A percentile compares a stretch with the other conserved stretches of the same genome.
These are phyloP conservation scores for Ictalurus punctatus DNA, from an alignment of 2,113 vertebrate species.

Conservation along the genomic window DNA sequence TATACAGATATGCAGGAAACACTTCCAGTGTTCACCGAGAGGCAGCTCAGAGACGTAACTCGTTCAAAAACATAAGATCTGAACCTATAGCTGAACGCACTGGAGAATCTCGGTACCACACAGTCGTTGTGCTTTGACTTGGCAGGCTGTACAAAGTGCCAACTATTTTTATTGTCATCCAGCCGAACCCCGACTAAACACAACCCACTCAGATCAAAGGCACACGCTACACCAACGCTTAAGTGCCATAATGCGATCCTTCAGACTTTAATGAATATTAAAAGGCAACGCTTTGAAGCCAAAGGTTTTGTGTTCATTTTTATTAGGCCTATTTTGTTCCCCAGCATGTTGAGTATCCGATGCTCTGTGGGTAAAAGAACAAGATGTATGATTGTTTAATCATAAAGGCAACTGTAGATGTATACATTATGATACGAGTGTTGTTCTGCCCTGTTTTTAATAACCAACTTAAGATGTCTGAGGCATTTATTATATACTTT, in stretches of 20 bases:
- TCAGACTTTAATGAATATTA: conserved; percentile 71
- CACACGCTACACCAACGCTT: conserved; percentile 61
- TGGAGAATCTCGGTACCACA: not conserved
- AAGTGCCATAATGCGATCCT: conserved; percentile 73
- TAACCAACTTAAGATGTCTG: not conserved
- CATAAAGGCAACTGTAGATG: no score
- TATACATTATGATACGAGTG: not conserved
- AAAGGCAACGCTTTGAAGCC: conserved; percentile 67
- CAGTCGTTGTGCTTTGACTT: conserved; percentile 41
- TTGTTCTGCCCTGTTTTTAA: not conserved
- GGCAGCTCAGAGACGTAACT: not conserved
- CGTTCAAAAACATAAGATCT: not conserved
- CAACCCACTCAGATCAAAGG: conserved; percentile 67
- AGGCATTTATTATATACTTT: not conserved
- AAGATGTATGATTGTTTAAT: not conserved
- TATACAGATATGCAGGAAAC: not conserved
- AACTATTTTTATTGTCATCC: conserved; percentile 68
- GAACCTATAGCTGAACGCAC: conserved; percentile 1
- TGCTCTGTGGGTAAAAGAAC: conserved; percentile 60
- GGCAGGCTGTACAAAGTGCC: conserved; percentile 71
- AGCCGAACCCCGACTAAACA: conserved; percentile 60
- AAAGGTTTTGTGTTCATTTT: conserved; percentile 72
- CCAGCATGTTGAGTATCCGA: conserved; percentile 71
- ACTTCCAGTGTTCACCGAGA: not conserved
- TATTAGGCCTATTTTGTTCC: conserved; percentile 71